Evolutionary conservation across 2,797 vertebrate genomes (phyloP).

Genomic region (Tiaroga cobitis): DNA sequence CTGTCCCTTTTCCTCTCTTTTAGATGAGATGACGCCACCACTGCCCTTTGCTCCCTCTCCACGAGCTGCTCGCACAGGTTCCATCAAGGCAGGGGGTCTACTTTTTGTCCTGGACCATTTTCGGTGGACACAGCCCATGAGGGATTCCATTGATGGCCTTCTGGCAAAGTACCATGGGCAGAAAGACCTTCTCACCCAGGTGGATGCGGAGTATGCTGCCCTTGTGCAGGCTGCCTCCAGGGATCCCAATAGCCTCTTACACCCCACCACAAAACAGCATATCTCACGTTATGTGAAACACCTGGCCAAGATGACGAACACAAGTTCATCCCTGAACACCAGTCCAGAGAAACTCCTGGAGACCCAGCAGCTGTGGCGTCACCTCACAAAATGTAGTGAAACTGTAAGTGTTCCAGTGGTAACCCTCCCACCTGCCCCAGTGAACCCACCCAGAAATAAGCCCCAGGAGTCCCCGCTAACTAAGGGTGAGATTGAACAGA

Average conservation of each 20-base stretch:
- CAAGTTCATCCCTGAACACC: constrained; percentile 48
- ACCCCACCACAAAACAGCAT: constrained; percentile 48
- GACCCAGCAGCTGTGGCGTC: constrained; percentile 48
- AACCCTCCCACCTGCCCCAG: constrained; percentile 9
- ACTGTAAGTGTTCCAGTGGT: constrained; percentile 41
- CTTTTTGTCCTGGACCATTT: constrained; percentile 54
- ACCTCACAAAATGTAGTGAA: constrained; percentile 28
- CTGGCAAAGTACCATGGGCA: constrained; percentile 34
- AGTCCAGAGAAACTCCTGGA: constrained; percentile 52
- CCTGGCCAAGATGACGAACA: constrained; percentile 28
- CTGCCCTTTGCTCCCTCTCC: too few relatives aligned
- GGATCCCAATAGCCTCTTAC: constrained; percentile 51
- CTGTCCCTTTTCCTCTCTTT: too few relatives aligned
- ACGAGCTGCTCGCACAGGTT: too few relatives aligned
- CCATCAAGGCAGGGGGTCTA: constrained; percentile 45
- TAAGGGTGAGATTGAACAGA: constrained; percentile 27
- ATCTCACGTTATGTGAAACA: constrained; percentile 47
- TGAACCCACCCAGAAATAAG: constrained; percentile 32
- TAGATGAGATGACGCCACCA: too few relatives aligned
- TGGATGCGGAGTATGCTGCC: constrained; percentile 52
- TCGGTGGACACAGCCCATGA: constrained; percentile 45
- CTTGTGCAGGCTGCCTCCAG: background rate
- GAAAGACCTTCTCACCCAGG: constrained; percentile 46
- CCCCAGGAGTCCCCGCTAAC: background rate
- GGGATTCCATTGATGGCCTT: constrained; percentile 34